Evolutionary conservation across 2,113 vertebrate species (phyloP), one percentile per base, ranked within the genome.

Genomic region (Phyllostomus hastatus): DNA sequence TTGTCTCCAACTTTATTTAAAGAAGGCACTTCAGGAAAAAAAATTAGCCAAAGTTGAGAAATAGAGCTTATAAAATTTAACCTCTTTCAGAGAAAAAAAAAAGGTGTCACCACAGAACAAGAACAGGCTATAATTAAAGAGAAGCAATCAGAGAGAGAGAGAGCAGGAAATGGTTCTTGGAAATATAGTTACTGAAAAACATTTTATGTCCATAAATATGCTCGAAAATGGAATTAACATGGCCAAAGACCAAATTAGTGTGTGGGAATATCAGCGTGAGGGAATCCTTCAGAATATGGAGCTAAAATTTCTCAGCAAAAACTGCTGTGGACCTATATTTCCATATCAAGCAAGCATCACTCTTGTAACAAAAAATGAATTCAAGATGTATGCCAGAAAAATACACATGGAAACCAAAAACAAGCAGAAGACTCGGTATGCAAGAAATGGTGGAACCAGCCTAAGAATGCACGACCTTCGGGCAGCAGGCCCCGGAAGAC

Each of bases 1-100:
- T 95, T 26, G 67, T 59, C 83, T 92, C 48, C 26, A n/a, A 31
- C 69, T 61, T 92, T 88, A 88, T 61, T 95, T 78, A 67, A 76
- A 75, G 31, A 48, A 41, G 35, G 6, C 48, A 75, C 24, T 46
- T 33, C 57, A 57, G 87, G 66, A 43, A 9, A 72, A 50, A 95
- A 87, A 84, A 76, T 76, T 76, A 76, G 16, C 73, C 73, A 33
- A 75, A 76, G 16, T 76, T 76, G 46, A 33, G 46, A 48, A 76
- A 50, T 33, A 33, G 31, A 78, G 10, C 75, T 78, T 78, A 78
- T 78, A 78, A 78, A 78, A 78, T 78, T 20, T 50, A 50, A 50
- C 31, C 31, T 78, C 75, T 52, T n/a, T 50, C 46, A n/a, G 19
- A 16, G 10, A 31, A 28, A 73, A 43, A 78, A 78, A 78, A 22